phyloP scores from a whole-genome alignment of 2,113 vertebrate species.

The Taxidea taxus region DNA sequence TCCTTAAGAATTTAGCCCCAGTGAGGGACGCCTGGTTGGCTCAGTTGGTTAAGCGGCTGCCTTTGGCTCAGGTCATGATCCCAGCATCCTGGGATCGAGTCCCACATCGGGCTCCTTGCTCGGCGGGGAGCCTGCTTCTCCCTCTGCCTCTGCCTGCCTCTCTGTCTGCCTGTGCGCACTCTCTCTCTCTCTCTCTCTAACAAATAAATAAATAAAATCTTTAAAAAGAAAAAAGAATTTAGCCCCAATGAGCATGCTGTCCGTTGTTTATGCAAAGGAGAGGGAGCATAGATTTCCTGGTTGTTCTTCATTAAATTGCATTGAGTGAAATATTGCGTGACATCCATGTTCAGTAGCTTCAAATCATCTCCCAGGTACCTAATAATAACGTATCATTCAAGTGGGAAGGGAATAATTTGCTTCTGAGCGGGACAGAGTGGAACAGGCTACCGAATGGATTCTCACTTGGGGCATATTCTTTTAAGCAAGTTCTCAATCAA shows the following conservation, averaged over 20 bases:
- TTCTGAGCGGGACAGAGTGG: not conserved
- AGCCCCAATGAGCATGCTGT: accelerated
- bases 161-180: too few species aligned
- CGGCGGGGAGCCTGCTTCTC: too few species aligned
- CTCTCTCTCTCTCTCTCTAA: too few species aligned
- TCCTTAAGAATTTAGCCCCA: not conserved
- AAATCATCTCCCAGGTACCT: not conserved
- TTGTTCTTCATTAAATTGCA: slow-evolving; percentile 23
- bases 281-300: not conserved
- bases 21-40: too few species aligned
- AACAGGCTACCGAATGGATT: not conserved
- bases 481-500: not conserved
- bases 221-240: too few species aligned
- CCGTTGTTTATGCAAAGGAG: slow-evolving; percentile 18
- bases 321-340: slow-evolving; percentile 14
- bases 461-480: not conserved
- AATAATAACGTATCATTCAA: slow-evolving; percentile 49
- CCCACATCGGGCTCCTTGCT: too few species aligned
- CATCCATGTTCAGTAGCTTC: not conserved
- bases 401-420: not conserved
- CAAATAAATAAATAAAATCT: too few species aligned
- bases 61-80: too few species aligned
- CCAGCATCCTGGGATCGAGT: too few species aligned
- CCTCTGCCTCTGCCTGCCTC: too few species aligned
- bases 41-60: too few species aligned